These are phyloP conservation scores for Hirtodrosophila trivittata DNA, from an alignment of 2,888 invertebrate species.

Conservation along the genomic window DNA sequence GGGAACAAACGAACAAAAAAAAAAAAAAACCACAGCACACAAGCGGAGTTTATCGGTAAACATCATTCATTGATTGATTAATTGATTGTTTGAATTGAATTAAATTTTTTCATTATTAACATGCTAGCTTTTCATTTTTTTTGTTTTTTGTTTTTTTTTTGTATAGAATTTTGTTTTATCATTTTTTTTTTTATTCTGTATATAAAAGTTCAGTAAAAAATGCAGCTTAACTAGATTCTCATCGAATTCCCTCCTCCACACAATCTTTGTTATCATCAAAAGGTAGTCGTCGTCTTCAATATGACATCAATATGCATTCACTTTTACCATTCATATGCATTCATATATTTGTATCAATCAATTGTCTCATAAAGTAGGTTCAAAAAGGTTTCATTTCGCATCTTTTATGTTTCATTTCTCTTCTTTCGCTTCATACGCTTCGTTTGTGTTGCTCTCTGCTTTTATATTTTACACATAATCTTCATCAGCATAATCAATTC, in stretches of 20 bases:
- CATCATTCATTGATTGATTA: constrained; percentile 30
- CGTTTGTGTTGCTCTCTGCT: constrained; percentile 32
- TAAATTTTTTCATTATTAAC: constrained; percentile 46
- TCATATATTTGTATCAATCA: constrained; percentile 23
- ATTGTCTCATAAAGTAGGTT: constrained; percentile 55
- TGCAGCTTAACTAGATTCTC: constrained; percentile 79
- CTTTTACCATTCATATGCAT: constrained; percentile 37
- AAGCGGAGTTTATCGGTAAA: constrained; percentile 45
- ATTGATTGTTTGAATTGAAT: background rate
- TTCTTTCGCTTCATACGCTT: constrained; percentile 16
- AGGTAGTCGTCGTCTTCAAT: constrained; percentile 42
- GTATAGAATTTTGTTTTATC: constrained; percentile 39
- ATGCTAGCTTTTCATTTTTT: constrained; percentile 45
- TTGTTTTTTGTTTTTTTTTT: constrained; percentile 23
- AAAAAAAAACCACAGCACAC: constrained; percentile 55
- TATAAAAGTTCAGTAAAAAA: constrained; percentile 82
- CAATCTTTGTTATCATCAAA: constrained; percentile 52
- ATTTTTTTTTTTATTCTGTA: constrained; percentile 61
- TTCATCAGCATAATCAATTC: constrained; percentile 38
- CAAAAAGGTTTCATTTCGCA: constrained; percentile 30
- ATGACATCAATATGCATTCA: constrained; percentile 36
- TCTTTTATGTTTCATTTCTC: constrained; percentile 29
- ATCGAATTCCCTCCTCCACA: constrained; percentile 48
- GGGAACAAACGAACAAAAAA: constrained; percentile 28
- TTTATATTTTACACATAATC: constrained; percentile 51